Evolutionary conservation across 2,113 vertebrate genomes (phyloP).

Genomic region (human): GRCh38 chr11:132755001-132755500

Average conservation of each 20-base stretch:
- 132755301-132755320: slow-evolving; percentile 10
- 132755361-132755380: not conserved
- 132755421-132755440: not conserved
- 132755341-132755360: not conserved
- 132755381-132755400: not conserved
- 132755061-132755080: not conserved
- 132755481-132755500: not conserved
- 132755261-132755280: not conserved
- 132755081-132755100: not conserved
- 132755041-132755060: not conserved
- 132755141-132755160: not conserved
- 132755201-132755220: not conserved
- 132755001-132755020: not conserved
- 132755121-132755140: not conserved
- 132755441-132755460: not conserved
- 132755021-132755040: not conserved
- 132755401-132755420: not conserved
- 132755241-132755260: not conserved
- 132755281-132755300: not conserved
- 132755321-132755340: not conserved
- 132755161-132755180: not conserved
- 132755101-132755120: not conserved
- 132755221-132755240: not conserved
- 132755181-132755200: not conserved
- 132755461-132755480: not conserved